Evolutionary conservation across 1,140 invertebrate genomes (phyloP), one percentile per base, ranked within the genome.

Genomic region (Leptoteleia sp.): DNA sequence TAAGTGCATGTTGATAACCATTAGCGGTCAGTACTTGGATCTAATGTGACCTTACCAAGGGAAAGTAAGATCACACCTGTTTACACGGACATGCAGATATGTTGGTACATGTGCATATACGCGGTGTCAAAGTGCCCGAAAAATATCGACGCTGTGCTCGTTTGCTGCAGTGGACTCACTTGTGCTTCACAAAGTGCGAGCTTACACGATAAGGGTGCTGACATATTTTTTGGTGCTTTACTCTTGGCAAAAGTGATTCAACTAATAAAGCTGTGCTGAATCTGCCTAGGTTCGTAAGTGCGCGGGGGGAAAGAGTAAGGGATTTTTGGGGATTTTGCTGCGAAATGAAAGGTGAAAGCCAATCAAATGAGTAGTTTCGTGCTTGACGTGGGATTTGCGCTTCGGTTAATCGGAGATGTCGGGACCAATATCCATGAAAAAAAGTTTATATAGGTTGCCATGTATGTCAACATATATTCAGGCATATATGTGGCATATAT

Each of bases 171-270:
- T 80, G 29, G 55, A 76, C 83, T 86, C 62, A 77, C 72, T 79
- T 82, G 87, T 89, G 88, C 87, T 85, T 88, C 82, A 88, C 82
- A 87, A 85, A 87, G 85, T 88, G 87, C 87, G 85, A 88, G 84
- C 85, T 88, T 86, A 88, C 82, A 88, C 82, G 85, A 80, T 79
- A 78, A n/a, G 65, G 79, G 82, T 84, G 81, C 83, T 86, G 83
- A 83, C 17, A 68, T 62, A 43, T 68, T 82, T 80, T n/a, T 77
- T 57, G 72, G 79, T 80, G 79, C 79, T 76, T 80, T 64, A 45
- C 50, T 67, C 37, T 68, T 29, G 37, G 76, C 59, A 75, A 57
- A 61, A 65, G 31, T 68, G 42, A 50, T 54, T 81, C 55, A 68
- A 79, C 75, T 82, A 78, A 71, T 70, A 35, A 82, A 73, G 81